These are phyloP conservation scores for Crambe crambe DNA, from an alignment of 37 sponge, comb jelly and placozoan genomes.

Conservation along the genomic window DNA sequence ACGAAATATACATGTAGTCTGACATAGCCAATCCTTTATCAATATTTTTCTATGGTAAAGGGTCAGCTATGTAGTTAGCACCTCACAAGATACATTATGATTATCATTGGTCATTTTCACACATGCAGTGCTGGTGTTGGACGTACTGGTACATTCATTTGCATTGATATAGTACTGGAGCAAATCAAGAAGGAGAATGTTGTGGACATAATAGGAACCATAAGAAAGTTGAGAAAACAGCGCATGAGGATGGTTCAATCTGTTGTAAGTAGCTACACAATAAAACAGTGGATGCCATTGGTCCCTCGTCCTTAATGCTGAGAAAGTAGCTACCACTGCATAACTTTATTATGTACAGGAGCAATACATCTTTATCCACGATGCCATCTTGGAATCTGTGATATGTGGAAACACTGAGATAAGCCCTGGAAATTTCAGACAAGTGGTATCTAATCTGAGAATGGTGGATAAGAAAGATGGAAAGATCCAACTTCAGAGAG, in stretches of 20 bases:
- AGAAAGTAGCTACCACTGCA: background rate
- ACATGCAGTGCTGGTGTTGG: constrained; percentile 84
- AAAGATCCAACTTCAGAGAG: too few relatives aligned
- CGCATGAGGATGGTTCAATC: constrained; percentile 74
- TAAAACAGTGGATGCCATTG: too few relatives aligned
- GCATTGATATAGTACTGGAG: constrained; percentile 61
- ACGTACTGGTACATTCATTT: constrained; percentile 75
- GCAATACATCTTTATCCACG: constrained; percentile 57
- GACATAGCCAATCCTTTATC: too few relatives aligned
- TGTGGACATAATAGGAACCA: constrained; percentile 54
- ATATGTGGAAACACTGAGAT: constrained; percentile 53
- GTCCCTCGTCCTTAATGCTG: background rate
- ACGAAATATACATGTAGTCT: too few relatives aligned
- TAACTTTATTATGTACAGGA: constrained; percentile 17
- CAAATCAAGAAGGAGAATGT: constrained; percentile 48
- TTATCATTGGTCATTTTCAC: background rate
- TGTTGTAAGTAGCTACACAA: constrained; percentile 20
- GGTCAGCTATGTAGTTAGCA: too few relatives aligned
- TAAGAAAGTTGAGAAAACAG: constrained; percentile 59
- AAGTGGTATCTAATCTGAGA: too few relatives aligned
- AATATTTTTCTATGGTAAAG: background rate
- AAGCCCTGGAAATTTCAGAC: background rate
- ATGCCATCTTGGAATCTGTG: constrained; percentile 52
- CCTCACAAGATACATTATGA: background rate
- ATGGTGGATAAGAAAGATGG: too few relatives aligned